Conservation (phyloP, 2,113 vertebrate genomes). For the Rana temporaria region DNA sequence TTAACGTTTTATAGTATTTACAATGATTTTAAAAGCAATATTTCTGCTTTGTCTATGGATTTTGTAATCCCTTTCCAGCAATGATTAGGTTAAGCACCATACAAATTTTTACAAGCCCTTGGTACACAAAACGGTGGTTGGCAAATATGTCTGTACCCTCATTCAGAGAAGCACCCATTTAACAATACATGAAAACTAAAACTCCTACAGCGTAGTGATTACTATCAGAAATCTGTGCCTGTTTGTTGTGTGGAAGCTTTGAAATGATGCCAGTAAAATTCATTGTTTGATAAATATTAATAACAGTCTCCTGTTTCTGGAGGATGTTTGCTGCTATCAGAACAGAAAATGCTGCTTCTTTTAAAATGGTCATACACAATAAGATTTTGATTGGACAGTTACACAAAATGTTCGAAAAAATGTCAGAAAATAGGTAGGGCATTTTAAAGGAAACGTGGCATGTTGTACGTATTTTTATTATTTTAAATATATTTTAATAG, state of each 20-base stretch:
- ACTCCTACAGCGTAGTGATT: constrained; percentile 12
- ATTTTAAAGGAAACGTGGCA: too few species aligned
- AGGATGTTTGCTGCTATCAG: neutral
- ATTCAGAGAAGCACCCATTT: constrained; percentile 3
- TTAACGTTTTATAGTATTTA: too few species aligned
- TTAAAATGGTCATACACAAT: too few species aligned
- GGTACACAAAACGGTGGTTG: neutral
- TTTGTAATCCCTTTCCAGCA: neutral
- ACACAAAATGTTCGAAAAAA: too few species aligned
- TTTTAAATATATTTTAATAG: too few species aligned
- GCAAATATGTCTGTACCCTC: neutral
- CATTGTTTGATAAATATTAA: constrained; percentile 11
- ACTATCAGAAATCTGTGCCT: constrained; percentile 6
- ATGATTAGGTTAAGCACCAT: constrained; percentile 1
- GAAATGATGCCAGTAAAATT: constrained; percentile 8
- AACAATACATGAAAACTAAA: constrained; percentile 4
- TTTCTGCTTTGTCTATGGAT: too few species aligned
- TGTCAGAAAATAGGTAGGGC: too few species aligned
- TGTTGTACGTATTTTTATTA: too few species aligned
- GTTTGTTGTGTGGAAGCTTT: constrained; percentile 39
- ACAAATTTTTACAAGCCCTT: neutral
- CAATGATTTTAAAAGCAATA: too few species aligned
- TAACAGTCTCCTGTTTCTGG: neutral
- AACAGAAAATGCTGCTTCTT: neutral
- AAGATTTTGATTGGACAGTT: too few species aligned